Evolutionary conservation across 2,797 vertebrate genomes (phyloP).

Genomic region (Echeneis naucrates): DNA sequence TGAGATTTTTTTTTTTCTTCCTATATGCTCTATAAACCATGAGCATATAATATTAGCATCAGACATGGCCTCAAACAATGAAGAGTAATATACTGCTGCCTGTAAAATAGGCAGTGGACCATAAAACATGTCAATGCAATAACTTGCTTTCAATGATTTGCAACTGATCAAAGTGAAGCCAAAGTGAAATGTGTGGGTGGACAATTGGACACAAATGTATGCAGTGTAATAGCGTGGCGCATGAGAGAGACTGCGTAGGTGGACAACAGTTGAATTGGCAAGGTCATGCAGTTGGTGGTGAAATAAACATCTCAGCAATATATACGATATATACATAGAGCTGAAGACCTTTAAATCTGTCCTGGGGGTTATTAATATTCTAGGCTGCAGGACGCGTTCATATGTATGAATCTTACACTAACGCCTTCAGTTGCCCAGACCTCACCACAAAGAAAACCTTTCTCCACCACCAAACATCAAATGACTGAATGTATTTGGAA

Average conservation of each 20-base stretch:
- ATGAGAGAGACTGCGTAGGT: constrained; percentile 38
- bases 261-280: constrained; percentile 25
- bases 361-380: not conserved
- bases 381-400: not conserved
- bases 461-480: not conserved
- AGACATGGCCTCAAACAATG: not conserved
- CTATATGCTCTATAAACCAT: not conserved
- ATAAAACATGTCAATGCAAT: not conserved
- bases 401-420: too few species aligned
- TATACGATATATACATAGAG: not conserved
- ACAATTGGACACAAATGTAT: constrained; percentile 7
- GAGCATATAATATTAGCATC: not conserved
- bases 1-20: too few species aligned
- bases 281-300: constrained; percentile 8
- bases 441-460: not conserved
- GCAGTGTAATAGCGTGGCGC: too few species aligned
- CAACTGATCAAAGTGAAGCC: constrained; percentile 14
- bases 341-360: rapidly evolving
- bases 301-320: not conserved
- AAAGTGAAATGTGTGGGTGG: constrained; percentile 32
- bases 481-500: not conserved
- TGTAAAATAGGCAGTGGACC: not conserved
- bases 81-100: not conserved
- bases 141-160: not conserved
- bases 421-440: too few species aligned